Evolutionary conservation across 1,140 invertebrate species (phyloP).

Genomic region (Anastrepha ludens): DNA sequence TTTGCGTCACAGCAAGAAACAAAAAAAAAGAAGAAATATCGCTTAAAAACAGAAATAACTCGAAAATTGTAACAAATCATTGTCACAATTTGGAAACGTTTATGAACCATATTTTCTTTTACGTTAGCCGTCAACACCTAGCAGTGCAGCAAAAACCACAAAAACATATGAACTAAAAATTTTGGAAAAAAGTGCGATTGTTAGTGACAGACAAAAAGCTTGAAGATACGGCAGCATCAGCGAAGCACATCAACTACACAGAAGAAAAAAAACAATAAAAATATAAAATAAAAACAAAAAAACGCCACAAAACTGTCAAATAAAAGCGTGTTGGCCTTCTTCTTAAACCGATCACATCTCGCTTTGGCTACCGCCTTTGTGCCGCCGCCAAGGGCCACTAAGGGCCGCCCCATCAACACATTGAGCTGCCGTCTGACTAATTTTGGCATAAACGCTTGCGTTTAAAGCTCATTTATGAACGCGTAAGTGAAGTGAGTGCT

Average conservation of each 20-base stretch:
- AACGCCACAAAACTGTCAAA: constrained; percentile 25
- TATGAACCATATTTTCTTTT: constrained; percentile 53
- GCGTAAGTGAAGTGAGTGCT: constrained; percentile 42
- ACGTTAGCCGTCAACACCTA: constrained; percentile 40
- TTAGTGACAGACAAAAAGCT: not conserved
- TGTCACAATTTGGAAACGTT: constrained; percentile 53
- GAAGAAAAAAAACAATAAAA: no score
- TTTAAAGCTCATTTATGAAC: constrained; percentile 55
- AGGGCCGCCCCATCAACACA: not conserved
- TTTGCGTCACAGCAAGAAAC: no score
- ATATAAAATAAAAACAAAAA: not conserved
- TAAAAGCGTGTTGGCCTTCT: constrained; percentile 48
- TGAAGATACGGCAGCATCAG: not conserved
- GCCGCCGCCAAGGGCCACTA: not conserved
- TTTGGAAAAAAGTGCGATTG: not conserved
- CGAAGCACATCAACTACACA: not conserved
- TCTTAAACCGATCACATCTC: not conserved
- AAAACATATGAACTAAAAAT: not conserved
- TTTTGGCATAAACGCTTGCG: constrained; percentile 56
- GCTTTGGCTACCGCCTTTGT: not conserved
- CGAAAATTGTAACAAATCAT: constrained; percentile 55
- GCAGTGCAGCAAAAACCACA: not conserved
- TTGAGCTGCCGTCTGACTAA: constrained; percentile 31
- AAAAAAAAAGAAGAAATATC: not conserved
- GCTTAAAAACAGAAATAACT: constrained; percentile 48